phyloP scores from a whole-genome alignment of 2,113 vertebrate genomes.

The Penelope pileata region DNA sequence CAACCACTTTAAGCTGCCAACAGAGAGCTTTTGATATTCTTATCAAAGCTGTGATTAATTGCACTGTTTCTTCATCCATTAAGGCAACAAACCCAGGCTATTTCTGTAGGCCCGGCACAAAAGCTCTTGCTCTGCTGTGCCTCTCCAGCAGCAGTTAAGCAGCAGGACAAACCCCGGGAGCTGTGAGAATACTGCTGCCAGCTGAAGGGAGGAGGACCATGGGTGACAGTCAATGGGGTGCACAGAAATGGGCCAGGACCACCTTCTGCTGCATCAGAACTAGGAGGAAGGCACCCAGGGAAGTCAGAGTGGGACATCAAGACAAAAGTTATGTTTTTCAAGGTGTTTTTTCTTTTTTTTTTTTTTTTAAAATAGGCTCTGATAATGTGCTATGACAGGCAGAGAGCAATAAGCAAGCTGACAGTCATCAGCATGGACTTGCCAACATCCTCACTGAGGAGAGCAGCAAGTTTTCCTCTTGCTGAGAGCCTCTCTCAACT shows the following conservation, averaged over 20 bases:
- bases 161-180: background rate
- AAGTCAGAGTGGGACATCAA: background rate
- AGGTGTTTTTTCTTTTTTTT: too few species aligned
- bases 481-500: background rate
- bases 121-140: background rate
- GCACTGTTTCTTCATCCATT: background rate
- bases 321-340: too few species aligned
- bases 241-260: slow-evolving; percentile 21
- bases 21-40: background rate
- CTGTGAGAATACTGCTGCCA: background rate
- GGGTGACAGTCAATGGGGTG: background rate
- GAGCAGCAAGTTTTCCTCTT: background rate
- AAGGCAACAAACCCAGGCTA: background rate
- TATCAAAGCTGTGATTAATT: background rate
- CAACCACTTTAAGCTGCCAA: background rate
- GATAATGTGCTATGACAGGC: background rate
- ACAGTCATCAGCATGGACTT: background rate
- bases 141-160: background rate
- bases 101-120: background rate
- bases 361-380: background rate
- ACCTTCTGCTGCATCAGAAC: slow-evolving; percentile 67
- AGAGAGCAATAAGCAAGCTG: background rate
- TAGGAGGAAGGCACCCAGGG: background rate
- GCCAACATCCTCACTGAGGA: background rate
- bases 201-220: background rate